Evolutionary conservation across 2,113 vertebrate genomes (phyloP).

Genomic region (Onychostoma macrolepis): DNA sequence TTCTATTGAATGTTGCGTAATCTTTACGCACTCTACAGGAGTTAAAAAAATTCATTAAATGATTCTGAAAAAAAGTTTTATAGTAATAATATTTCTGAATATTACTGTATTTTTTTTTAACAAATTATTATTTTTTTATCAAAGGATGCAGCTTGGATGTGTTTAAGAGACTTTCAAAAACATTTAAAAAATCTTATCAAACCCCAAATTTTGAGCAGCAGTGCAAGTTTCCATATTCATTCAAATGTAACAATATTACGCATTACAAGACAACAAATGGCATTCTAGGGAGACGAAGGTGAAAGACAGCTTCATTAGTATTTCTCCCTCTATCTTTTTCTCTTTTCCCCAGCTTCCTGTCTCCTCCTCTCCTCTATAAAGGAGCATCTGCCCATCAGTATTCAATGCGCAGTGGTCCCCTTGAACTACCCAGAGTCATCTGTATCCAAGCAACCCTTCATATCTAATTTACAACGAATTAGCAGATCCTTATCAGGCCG

Average conservation of each 20-base stretch:
- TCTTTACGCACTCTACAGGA: not conserved
- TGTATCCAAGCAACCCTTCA: constrained; percentile 90
- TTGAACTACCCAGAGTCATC: constrained; percentile 83
- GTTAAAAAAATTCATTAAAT: too few relatives aligned
- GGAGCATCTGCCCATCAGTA: constrained; percentile 77
- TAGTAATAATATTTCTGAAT: too few relatives aligned
- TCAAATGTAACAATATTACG: not conserved
- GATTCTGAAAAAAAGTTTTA: too few relatives aligned
- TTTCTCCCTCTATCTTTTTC: constrained; percentile 42
- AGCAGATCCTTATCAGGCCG: constrained; percentile 85
- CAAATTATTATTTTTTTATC: not conserved
- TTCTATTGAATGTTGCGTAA: not conserved
- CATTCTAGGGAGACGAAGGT: not conserved
- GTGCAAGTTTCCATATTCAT: not conserved
- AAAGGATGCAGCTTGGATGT: not conserved
- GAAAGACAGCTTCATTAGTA: constrained; percentile 44
- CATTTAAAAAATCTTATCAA: not conserved
- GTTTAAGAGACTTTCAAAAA: not conserved
- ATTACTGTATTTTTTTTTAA: not conserved
- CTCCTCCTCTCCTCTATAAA: constrained; percentile 67
- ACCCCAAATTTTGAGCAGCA: not conserved
- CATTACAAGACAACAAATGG: not conserved
- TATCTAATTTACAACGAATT: constrained; percentile 84
- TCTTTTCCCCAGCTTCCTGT: constrained; percentile 53
- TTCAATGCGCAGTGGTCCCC: constrained; percentile 80